Conservation (phyloP, 2,888 invertebrate species). For the Matsumyia berberina region DNA sequence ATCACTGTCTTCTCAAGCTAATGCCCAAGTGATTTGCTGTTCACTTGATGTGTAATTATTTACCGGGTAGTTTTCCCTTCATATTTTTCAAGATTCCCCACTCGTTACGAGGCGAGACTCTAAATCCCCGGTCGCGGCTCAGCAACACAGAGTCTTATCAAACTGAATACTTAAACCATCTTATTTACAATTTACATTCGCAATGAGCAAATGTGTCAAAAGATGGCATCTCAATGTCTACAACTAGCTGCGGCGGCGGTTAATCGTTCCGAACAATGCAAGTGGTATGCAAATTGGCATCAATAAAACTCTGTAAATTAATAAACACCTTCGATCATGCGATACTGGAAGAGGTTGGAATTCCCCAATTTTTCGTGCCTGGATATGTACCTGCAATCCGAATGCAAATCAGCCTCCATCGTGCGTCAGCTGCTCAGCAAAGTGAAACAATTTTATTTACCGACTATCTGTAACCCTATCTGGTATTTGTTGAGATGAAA, state of each 20-base stretch:
- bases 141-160: constrained; percentile 29
- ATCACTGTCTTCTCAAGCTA: constrained; percentile 9
- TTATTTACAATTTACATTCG: constrained; percentile 46
- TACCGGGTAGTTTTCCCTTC: constrained; percentile 14
- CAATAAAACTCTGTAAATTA: not conserved
- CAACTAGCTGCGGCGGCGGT: constrained; percentile 7
- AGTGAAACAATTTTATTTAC: not conserved
- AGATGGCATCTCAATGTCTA: constrained; percentile 30
- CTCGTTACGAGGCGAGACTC: constrained; percentile 9
- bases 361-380: not conserved
- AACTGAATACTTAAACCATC: constrained; percentile 19
- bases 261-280: constrained; percentile 33
- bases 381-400: not conserved
- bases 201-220: constrained; percentile 57
- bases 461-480: constrained; percentile 6
- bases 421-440: not conserved
- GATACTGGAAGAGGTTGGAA: not conserved
- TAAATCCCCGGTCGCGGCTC: not conserved
- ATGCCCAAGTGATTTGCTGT: constrained; percentile 20
- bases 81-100: constrained; percentile 12
- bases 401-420: not conserved
- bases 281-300: constrained; percentile 9
- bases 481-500: constrained; percentile 14
- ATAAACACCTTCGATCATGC: constrained; percentile 6
- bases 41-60: constrained; percentile 12